Conservation (phyloP, 2,113 vertebrate genomes). For the Felis catus region F.catus_Fca126_mat1.0 CM031421.1:49711501-49712000, state of each 20-base stretch:
- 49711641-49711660: neutral
- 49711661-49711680: conserved; percentile 14
- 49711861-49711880: neutral
- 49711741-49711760: conserved; percentile 40
- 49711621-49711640: neutral
- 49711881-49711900: neutral
- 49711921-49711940: neutral
- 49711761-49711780: conserved; percentile 5
- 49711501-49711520: conserved; percentile 24
- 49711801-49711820: conserved; percentile 19
- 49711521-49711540: conserved; percentile 1
- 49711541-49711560: neutral
- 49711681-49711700: neutral
- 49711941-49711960: neutral
- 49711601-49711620: neutral
- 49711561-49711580: conserved; percentile 38
- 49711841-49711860: neutral
- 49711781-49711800: neutral
- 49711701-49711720: conserved; percentile 43
- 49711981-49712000: neutral
- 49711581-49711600: neutral
- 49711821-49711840: neutral
- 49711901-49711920: neutral
- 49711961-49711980: neutral
- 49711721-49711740: neutral